A percentile compares a stretch with the other conserved stretches of the same genome.
Conservation (phyloP, 1,140 invertebrate species). For the Neuroterus valhalla region DNA sequence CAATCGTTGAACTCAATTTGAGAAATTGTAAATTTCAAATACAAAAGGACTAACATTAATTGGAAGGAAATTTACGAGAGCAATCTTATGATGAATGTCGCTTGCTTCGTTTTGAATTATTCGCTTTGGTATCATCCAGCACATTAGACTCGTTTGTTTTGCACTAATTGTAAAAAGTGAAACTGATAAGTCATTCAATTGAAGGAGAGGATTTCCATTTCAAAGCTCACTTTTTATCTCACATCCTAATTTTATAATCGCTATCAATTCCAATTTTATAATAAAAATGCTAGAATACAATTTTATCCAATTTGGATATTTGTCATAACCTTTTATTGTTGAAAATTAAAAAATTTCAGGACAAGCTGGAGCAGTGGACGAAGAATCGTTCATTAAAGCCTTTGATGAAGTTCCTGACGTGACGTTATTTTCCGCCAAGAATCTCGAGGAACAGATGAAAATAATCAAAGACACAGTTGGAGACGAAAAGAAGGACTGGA, state of each 20-base stretch:
- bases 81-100: no score
- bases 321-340: constrained; percentile 33
- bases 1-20: no score
- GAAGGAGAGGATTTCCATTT: background rate
- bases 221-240: constrained; percentile 26
- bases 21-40: no score
- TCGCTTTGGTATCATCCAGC: no score
- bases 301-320: background rate
- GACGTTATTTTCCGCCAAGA: constrained; percentile 88
- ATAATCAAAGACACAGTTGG: constrained; percentile 85
- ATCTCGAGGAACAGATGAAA: constrained; percentile 89
- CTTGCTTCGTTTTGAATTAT: no score
- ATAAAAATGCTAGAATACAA: constrained; percentile 1
- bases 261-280: background rate
- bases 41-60: no score
- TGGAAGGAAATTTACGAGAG: no score
- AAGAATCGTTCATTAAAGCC: constrained; percentile 88
- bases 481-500: constrained; percentile 92
- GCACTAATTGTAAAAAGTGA: no score
- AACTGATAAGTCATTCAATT: no score
- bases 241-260: constrained; percentile 38
- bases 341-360: constrained; percentile 54
- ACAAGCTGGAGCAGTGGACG: constrained; percentile 90
- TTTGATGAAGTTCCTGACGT: constrained; percentile 90
- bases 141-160: no score